Evolutionary conservation across 35 echinoderm and acorn worm species (phyloP).

Genomic region (Amphiura filiformis): DNA sequence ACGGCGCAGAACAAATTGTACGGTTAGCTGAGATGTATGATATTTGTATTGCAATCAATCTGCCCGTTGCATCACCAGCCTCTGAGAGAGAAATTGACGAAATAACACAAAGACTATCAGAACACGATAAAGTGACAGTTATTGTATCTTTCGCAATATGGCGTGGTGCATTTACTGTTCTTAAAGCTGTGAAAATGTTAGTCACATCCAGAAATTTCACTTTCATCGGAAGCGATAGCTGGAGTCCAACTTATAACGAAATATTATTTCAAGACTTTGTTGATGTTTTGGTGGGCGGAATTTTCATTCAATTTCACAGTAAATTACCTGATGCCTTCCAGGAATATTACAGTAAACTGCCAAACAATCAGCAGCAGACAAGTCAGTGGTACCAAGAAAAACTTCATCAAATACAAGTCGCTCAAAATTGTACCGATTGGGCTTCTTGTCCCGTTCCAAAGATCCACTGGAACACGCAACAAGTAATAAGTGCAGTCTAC

Average conservation of each 20-base stretch:
- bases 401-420: background rate
- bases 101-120: background rate
- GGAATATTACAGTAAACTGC: background rate
- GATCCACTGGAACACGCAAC: background rate
- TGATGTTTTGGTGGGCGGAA: background rate
- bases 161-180: background rate
- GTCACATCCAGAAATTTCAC: background rate
- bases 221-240: background rate
- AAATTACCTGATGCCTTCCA: background rate
- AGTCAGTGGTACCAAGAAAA: background rate
- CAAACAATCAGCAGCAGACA: background rate
- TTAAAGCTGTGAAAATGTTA: background rate
- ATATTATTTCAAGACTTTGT: background rate
- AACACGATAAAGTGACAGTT: background rate
- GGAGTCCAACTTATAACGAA: background rate
- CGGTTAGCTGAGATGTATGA: background rate
- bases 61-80: background rate
- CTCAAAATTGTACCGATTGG: background rate
- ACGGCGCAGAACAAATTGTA: background rate
- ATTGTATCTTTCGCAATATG: background rate
- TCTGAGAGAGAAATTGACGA: background rate
- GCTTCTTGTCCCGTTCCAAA: no score
- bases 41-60: conserved; percentile 12
- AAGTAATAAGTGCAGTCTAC: conserved; percentile 12
- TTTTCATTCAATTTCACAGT: background rate